A percentile compares a stretch with the other conserved stretches of the same genome.
phyloP scores from a whole-genome alignment of 2,888 invertebrate genomes.

The Acheta domesticus region DNA sequence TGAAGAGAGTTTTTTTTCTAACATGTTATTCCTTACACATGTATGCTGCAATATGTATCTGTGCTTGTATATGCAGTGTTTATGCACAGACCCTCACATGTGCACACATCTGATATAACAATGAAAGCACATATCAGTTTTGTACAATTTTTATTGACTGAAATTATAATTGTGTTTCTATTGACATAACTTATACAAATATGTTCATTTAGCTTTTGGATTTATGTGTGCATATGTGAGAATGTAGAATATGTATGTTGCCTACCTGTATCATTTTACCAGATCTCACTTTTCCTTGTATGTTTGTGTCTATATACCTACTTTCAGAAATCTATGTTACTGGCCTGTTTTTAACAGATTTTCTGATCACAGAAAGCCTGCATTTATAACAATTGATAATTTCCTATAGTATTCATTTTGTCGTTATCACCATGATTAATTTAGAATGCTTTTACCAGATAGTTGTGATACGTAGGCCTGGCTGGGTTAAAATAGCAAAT shows the following conservation, averaged over 20 bases:
- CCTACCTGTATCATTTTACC: not conserved
- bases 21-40: no score
- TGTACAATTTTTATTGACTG: not conserved
- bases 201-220: not conserved
- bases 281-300: not conserved
- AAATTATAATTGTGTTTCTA: not conserved
- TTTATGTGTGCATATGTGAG: not conserved
- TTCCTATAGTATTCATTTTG: not conserved
- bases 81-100: no score
- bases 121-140: not conserved
- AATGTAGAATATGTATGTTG: slow-evolving; percentile 10
- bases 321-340: not conserved
- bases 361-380: not conserved
- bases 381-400: not conserved
- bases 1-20: no score
- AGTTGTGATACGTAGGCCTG: not conserved
- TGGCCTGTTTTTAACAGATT: not conserved
- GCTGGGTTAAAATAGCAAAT: not conserved
- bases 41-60: no score
- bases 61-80: no score
- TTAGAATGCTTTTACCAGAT: not conserved
- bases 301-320: slow-evolving; percentile 18
- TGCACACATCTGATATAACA: no score
- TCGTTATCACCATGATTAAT: not conserved
- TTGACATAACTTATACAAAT: not conserved